Evolutionary conservation across 1,140 invertebrate species (phyloP).

Genomic region (Meloidogyne hapla): DNA sequence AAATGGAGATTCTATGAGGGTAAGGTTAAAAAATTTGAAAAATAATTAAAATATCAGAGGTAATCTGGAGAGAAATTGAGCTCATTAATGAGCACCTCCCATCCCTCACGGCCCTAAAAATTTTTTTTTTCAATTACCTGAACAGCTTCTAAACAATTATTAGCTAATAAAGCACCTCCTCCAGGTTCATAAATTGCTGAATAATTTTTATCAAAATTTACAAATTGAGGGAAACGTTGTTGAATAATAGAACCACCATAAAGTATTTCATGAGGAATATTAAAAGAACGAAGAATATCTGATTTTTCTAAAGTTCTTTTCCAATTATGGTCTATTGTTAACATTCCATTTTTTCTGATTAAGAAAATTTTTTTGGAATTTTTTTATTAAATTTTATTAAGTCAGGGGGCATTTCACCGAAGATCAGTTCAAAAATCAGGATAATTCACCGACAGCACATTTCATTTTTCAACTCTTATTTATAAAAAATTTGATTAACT

Average conservation of each 20-base stretch:
- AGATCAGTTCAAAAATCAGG: not conserved
- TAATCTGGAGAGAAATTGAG: too few species aligned
- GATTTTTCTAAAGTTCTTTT: constrained; percentile 30
- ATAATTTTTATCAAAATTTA: constrained; percentile 44
- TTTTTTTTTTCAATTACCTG: too few species aligned
- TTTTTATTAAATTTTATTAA: too few species aligned
- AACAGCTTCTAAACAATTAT: constrained; percentile 42
- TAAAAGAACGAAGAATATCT: constrained; percentile 31
- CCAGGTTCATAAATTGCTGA: constrained; percentile 43
- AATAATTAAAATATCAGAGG: too few species aligned
- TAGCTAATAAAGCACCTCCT: constrained; percentile 43
- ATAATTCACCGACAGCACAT: too few species aligned
- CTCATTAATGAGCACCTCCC: too few species aligned
- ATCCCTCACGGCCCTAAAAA: too few species aligned
- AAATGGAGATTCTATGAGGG: too few species aligned
- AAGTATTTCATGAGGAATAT: constrained; percentile 29
- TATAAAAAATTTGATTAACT: too few species aligned
- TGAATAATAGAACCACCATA: constrained; percentile 12
- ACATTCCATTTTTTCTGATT: constrained; percentile 45
- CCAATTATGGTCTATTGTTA: constrained; percentile 41
- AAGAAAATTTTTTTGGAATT: too few species aligned
- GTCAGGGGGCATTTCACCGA: not conserved
- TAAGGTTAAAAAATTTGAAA: too few species aligned
- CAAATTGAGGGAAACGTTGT: constrained; percentile 41
- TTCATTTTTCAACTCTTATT: too few species aligned